Evolutionary conservation across 2,888 invertebrate genomes (phyloP), one percentile per base, ranked within the genome.

Genomic region (Timema cristinae): DNA sequence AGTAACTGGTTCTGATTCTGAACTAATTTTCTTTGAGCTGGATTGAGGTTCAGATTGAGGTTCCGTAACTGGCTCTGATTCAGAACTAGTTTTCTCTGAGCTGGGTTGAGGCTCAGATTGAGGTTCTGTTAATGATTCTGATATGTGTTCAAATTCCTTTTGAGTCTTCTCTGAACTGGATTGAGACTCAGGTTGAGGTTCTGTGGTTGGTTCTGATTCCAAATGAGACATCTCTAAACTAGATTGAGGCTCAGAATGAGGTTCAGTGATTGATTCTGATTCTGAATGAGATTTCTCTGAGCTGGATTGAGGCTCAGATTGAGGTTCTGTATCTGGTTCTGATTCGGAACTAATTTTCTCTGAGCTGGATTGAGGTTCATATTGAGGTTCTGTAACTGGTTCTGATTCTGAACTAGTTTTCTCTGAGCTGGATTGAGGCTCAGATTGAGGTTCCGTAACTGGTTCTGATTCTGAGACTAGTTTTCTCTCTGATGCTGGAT

Each of bases 21-120:
- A 70, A 54, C n/a, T 13, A 32, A 16, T 7, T 11, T 8, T 16
- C 8, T 48, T 9, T 13, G 51, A 16, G 49, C 10, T 49, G 11
- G 16, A 51, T 10, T 9, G 66, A 6, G 61, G 59, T 69, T 13
- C 56, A 32, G 47, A 59, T 59, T 49, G 10, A 70, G 74, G 74
- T 70, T 76, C 76, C 32, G 76, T 52, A 66, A 71, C 54, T 16
- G 77, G 75, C 71, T 78, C 77, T 7, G 80, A 77, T 74, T 79
- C 79, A 0, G 82, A 13, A 54, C 73, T 69, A 5, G 77, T 71
- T 77, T 77, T n/a, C 52, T 76, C 75, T 32, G 73, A 69, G 49
- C 48, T 72, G 2, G 77, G 75, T 32, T 69, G 66, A 16, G 71
- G 71, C 15, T 70, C 52, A 16, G 72, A 47, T 10, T 13, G 13